Percentiles rank a stretch among this genome's conserved stretches.
These are phyloP conservation scores for Aptenodytes patagonicus DNA, from an alignment of 2,113 vertebrate species.

Conservation along the genomic window DNA sequence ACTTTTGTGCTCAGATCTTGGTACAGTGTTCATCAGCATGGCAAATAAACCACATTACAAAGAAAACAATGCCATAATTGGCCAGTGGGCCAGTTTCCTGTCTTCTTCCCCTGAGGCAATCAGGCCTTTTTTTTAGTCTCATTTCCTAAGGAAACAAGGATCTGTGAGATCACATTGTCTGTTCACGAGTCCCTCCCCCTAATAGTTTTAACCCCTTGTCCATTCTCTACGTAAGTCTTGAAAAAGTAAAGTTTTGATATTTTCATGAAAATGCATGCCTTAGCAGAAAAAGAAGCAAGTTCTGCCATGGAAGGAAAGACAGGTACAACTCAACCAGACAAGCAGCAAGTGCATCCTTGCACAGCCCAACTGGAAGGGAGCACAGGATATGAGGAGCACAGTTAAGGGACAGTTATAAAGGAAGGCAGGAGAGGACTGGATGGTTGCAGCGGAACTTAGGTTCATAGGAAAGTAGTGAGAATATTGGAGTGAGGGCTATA, in stretches of 20 bases:
- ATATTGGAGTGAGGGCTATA: constrained; percentile 7
- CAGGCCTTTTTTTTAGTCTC: constrained; percentile 37
- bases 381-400: neutral
- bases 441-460: neutral
- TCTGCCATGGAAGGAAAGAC: neutral
- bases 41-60: constrained; percentile 26
- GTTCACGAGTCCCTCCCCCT: neutral
- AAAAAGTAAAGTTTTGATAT: neutral
- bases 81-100: constrained; percentile 53
- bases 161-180: constrained; percentile 50
- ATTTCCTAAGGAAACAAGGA: constrained; percentile 64
- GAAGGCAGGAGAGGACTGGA: neutral
- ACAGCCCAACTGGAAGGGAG: neutral
- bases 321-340: neutral
- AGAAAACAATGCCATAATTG: constrained; percentile 62
- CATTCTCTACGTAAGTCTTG: neutral
- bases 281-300: neutral
- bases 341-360: neutral
- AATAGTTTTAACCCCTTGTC: constrained; percentile 41
- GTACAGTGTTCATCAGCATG: neutral
- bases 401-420: neutral
- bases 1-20: neutral
- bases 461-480: constrained; percentile 11
- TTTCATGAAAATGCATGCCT: neutral
- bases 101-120: constrained; percentile 58